Base-by-base conservation (phyloP, 2,888 invertebrate species). In the Spilosoma lubricipeda region DNA sequence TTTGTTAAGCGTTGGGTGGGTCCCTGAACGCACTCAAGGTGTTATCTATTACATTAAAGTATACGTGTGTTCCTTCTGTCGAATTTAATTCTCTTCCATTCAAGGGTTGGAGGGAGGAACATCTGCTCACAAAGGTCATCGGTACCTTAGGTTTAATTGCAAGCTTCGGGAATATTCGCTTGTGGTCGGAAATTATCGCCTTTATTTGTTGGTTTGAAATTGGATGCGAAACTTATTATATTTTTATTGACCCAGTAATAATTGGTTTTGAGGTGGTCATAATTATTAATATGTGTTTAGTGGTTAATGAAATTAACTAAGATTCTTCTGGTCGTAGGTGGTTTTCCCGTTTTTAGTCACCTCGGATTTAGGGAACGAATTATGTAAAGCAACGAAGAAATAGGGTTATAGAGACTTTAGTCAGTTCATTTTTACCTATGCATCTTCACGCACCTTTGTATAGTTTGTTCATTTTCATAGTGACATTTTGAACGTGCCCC, bases 61-160 rank as follows among this genome's bases (percentile, higher is more conserved):
- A 30, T 30, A 30, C 3, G 15, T 30, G 63, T 18, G 7, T 15
- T 18, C 7, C 8, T 15, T 63, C 30, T 30, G 18, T 30, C 63
- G 30, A 63, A 7, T 63, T 7, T 63, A 63, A 18, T 18, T 63
- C 18, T 30, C 30, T 30, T 63, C 0, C 30, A 15, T 18, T 30
- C 63, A 63, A 63, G 18, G 30, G 18, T 63, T 2, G 15, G 4
- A 30, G 30, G 30, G 18, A 63, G 30, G 30, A 30, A 30, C 67
- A 67, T 30, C 67, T 67, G 67, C 48, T 30, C 23, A 2, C 13
- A 67, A 33, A 67, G 48, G 67, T 67, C 48, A 48, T 48, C 23
- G 67, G 23, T 23, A 67, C 20, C 48, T 20, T 11, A 30, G 9
- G 20, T 67, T 48, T 48, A 67, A 48, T 48, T 67, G 33, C 67